phyloP scores from a whole-genome alignment of 1,140 invertebrate species.

The Lepidurus apus region DNA sequence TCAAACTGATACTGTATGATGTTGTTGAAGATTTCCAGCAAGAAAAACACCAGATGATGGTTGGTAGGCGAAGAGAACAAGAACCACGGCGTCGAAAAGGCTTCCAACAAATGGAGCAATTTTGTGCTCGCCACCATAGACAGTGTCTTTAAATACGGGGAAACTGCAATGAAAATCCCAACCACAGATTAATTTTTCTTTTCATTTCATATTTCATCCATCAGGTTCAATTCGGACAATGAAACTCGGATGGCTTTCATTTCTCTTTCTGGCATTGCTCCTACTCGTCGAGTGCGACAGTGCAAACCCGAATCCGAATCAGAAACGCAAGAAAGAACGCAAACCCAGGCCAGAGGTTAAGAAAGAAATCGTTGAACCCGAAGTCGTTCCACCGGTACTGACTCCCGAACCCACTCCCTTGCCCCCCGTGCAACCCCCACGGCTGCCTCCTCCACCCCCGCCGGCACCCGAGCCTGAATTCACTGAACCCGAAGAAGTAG shows the following conservation, averaged over 20 bases:
- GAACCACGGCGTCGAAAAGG: conserved; percentile 99
- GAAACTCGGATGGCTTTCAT: neutral
- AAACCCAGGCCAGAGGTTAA: neutral
- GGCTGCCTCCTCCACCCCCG: neutral
- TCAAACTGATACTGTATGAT: conserved; percentile 99
- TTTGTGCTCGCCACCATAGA: conserved; percentile 99
- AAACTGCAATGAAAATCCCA: conserved; percentile 60
- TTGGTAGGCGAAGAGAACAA: conserved; percentile 92
- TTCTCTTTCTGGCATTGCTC: neutral
- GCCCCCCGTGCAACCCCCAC: neutral
- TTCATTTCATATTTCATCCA: conserved; percentile 16
- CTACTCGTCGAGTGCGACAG: neutral
- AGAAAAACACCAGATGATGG: conserved; percentile 96
- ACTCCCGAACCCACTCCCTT: neutral
- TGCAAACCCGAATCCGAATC: neutral
- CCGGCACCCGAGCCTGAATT: neutral
- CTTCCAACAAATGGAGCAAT: conserved; percentile 92
- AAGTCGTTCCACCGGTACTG: neutral
- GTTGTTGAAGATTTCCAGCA: conserved; percentile 99
- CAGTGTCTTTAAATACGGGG: conserved; percentile 96
- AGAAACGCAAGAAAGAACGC: conserved; percentile 27
- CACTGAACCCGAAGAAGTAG: conserved; percentile 28
- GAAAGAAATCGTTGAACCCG: neutral
- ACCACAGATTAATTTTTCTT: conserved; percentile 30
- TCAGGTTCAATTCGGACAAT: neutral